phyloP scores from a whole-genome alignment of 2,113 vertebrate genomes.

The Promerops cafer region DNA sequence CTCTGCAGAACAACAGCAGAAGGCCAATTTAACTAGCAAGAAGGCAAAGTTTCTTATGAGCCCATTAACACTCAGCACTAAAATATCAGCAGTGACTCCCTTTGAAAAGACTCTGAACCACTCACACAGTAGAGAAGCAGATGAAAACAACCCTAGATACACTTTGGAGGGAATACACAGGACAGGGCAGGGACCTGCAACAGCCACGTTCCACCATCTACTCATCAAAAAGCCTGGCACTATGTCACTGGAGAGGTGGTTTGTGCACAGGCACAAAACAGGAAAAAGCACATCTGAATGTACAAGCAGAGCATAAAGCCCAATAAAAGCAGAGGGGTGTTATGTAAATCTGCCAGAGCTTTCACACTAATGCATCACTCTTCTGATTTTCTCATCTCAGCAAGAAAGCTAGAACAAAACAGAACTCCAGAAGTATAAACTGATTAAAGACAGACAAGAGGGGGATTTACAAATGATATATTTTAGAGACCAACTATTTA shows the following conservation, averaged over 20 bases:
- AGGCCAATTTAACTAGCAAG: background rate
- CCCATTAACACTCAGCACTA: background rate
- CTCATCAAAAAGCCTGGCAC: background rate
- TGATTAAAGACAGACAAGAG: slow-evolving; percentile 32
- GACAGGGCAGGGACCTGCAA: background rate
- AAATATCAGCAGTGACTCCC: background rate
- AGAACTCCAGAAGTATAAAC: slow-evolving; percentile 18
- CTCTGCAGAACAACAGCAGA: background rate
- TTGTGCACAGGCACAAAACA: background rate
- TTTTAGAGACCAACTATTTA: slow-evolving; percentile 25
- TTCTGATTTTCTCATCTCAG: slow-evolving; percentile 8
- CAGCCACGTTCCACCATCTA: background rate
- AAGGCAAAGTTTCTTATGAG: background rate
- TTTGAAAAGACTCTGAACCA: background rate
- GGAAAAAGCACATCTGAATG: background rate
- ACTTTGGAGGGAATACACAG: background rate
- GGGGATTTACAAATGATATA: slow-evolving; percentile 16
- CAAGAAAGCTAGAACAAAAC: slow-evolving; percentile 12
- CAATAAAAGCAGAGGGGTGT: background rate
- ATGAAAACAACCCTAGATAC: background rate
- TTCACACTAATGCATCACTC: background rate
- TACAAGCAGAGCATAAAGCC: background rate
- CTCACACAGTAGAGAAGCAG: background rate
- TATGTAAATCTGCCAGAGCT: background rate
- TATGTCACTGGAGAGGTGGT: background rate